A percentile compares a stretch with the other conserved stretches of the same genome.
phyloP scores from a whole-genome alignment of 2,113 vertebrate species.

The Eublepharis macularius region DNA sequence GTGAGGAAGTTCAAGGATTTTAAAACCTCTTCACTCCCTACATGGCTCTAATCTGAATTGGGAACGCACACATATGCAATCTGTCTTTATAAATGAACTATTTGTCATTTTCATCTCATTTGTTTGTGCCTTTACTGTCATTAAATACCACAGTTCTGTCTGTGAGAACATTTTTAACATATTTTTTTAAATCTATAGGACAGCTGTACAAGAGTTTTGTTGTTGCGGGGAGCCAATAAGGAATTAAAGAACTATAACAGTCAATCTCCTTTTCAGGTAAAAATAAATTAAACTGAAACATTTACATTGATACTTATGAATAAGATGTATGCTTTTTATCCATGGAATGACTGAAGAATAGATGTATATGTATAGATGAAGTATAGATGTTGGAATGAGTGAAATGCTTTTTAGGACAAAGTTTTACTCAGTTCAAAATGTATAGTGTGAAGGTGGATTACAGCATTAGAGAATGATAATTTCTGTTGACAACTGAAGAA shows the following conservation, averaged over 20 bases:
- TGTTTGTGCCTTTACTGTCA: not conserved
- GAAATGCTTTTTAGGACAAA: no score
- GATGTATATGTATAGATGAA: not conserved
- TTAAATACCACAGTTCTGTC: not conserved
- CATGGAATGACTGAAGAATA: not conserved
- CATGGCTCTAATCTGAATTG: no score
- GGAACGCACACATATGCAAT: no score
- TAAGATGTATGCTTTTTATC: not conserved
- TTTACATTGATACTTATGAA: not conserved
- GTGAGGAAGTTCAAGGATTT: no score
- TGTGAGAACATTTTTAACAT: not conserved
- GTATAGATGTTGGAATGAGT: not conserved
- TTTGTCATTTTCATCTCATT: no score
- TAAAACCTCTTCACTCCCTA: no score
- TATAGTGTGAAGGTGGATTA: no score
- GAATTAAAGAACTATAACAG: slow-evolving; percentile 96
- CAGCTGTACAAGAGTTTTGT: slow-evolving; percentile 90
- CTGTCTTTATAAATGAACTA: no score
- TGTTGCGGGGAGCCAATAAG: slow-evolving; percentile 90
- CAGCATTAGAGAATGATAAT: no score
- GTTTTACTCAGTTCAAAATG: no score
- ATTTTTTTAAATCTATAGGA: slow-evolving; percentile 74
- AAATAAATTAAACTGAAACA: not conserved
- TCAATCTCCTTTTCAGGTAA: slow-evolving; percentile 95
- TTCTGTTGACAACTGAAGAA: no score